Evolutionary conservation across 2,113 vertebrate genomes (phyloP).

Genomic region (Elanoides forficatus): DNA sequence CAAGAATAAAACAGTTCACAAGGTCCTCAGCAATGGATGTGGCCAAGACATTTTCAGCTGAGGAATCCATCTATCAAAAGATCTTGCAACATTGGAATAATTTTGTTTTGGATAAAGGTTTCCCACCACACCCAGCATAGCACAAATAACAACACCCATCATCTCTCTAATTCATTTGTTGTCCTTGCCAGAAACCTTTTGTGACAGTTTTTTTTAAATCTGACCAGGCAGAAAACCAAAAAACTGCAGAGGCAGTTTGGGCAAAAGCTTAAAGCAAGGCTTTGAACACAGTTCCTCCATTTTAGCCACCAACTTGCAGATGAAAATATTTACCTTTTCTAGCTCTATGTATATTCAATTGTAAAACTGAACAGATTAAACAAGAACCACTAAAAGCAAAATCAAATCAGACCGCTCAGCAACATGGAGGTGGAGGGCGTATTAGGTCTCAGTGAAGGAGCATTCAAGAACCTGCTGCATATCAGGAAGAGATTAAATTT

Average conservation of each 20-base stretch:
- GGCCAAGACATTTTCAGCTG: neutral
- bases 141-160: neutral
- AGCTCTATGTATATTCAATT: neutral
- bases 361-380: neutral
- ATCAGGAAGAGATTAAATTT: neutral
- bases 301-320: neutral
- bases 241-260: neutral
- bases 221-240: neutral
- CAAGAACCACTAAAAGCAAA: neutral
- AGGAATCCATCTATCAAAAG: neutral
- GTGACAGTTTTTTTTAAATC: neutral
- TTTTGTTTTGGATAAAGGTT: neutral
- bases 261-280: neutral
- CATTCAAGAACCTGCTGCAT: neutral
- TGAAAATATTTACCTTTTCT: neutral
- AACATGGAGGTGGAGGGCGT: neutral
- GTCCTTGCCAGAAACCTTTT: neutral
- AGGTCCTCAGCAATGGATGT: neutral
- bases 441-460: neutral
- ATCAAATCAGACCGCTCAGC: neutral
- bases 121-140: neutral
- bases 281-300: neutral
- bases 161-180: neutral
- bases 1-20: neutral
- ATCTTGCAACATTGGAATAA: neutral